Evolutionary conservation across 2,888 invertebrate genomes (phyloP), one percentile per base, ranked within the genome.

Genomic region (Lithophane leautieri): DNA sequence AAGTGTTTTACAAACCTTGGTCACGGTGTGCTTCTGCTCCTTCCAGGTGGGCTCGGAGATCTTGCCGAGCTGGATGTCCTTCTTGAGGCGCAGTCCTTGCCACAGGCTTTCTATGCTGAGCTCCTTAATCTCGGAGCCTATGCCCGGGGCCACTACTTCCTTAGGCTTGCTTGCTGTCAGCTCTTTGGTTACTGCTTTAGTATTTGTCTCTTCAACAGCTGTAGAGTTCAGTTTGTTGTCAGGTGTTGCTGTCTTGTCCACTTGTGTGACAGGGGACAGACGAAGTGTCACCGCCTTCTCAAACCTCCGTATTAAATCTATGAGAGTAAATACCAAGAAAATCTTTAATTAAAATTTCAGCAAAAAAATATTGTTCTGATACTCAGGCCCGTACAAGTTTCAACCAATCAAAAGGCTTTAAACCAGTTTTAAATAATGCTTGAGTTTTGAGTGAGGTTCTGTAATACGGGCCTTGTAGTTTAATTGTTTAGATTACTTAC

Each of bases 21-120:
- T 93, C 34, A 96, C 90, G 1, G 91, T 82, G 50, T 94, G 95
- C 75, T 94, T 95, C 75, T 93, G 94, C 0, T 92, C 87, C 80
- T 94, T 96, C 96, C 96, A 96, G 12, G 91, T 91, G 1, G 92
- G 93, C 75, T 95, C 94, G 0, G 96, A 94, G 71, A 96, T 93
- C 84, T 95, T 95, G 40, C 96, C 96, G 44, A 96, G 93, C 77
- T 93, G 94, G 62, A 94, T 84, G 77, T 96, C 95, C 56, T 94
- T 96, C 78, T 94, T 95, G 61, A 95, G 85, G 62, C 93, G 93
- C 47, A 96, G 88, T 0, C 96, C 96, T 78, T 94, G 94, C 90
- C 94, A 91, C 25, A 96, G 84, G 12, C 95, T 92, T 60, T 94
- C 94, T 12, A 95, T 89, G 0, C 94, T 94, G n/a, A 95, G 93